phyloP scores from a whole-genome alignment of 2,797 vertebrate genomes.

The Pseudomugil tenellus region DNA sequence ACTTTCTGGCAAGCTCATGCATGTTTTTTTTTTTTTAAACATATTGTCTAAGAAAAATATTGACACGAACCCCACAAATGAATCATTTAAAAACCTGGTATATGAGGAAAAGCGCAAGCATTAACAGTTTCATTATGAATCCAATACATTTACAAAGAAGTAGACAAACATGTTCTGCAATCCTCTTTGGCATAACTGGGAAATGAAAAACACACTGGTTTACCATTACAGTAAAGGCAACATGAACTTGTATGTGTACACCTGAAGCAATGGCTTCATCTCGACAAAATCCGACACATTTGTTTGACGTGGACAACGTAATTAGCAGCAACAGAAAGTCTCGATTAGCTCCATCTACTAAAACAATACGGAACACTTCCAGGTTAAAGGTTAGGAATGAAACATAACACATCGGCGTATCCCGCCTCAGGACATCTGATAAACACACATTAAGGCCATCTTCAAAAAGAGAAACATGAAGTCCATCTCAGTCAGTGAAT shows the following conservation, averaged over 20 bases:
- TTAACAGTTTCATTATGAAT: slow-evolving; percentile 26
- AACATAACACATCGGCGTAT: slow-evolving; percentile 13
- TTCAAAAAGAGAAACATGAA: slow-evolving; percentile 45
- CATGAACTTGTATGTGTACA: slow-evolving; percentile 28
- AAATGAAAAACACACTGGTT: slow-evolving; percentile 56
- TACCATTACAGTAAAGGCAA: slow-evolving; percentile 64
- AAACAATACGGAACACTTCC: slow-evolving; percentile 54
- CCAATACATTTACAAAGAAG: slow-evolving; percentile 17
- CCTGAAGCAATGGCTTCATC: slow-evolving; percentile 26
- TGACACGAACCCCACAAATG: slow-evolving; percentile 10
- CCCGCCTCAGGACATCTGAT: slow-evolving; percentile 21
- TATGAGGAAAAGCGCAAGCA: slow-evolving; percentile 37
- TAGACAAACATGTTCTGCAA: slow-evolving; percentile 24
- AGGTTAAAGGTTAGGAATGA: slow-evolving; percentile 65
- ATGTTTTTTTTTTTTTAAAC: too few relatives aligned
- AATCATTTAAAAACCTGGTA: slow-evolving; percentile 34
- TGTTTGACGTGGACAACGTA: slow-evolving; percentile 37
- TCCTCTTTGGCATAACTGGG: slow-evolving; percentile 69
- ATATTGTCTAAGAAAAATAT: slow-evolving; percentile 7
- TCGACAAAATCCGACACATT: slow-evolving; percentile 16
- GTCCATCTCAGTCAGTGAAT: slow-evolving; percentile 21
- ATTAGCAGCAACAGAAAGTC: slow-evolving; percentile 72
- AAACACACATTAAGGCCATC: slow-evolving; percentile 64
- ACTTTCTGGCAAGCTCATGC: slow-evolving; percentile 21
- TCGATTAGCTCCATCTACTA: slow-evolving; percentile 51